Evolutionary conservation across 1,140 invertebrate species (phyloP).

Genomic region (Eciton burchellii): DNA sequence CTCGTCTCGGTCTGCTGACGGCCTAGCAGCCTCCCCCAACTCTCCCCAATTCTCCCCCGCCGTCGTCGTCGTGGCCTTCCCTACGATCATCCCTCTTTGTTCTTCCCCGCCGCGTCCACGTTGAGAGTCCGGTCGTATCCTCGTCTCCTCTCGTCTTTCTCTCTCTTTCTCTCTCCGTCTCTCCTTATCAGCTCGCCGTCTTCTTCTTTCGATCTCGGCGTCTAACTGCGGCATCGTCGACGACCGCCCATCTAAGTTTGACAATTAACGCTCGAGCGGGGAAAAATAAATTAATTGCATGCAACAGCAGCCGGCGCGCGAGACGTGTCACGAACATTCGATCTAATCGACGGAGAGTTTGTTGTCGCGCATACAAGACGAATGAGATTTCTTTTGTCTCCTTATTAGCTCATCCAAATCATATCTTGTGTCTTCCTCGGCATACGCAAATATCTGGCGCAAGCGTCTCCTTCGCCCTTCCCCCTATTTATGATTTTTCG

Average conservation of each 20-base stretch:
- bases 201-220: slow-evolving; percentile 52
- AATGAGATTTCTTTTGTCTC: slow-evolving; percentile 20
- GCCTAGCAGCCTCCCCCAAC: slow-evolving; percentile 60
- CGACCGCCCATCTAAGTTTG: slow-evolving; percentile 84
- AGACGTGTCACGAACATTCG: slow-evolving; percentile 74
- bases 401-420: no score
- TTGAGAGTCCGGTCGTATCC: slow-evolving; percentile 8
- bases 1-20: slow-evolving; percentile 45
- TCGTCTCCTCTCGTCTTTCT: not conserved
- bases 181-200: slow-evolving; percentile 39
- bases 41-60: not conserved
- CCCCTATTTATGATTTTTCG: not conserved
- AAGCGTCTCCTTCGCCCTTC: no score
- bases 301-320: slow-evolving; percentile 52
- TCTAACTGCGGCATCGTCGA: slow-evolving; percentile 69
- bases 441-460: no score
- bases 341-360: slow-evolving; percentile 59
- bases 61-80: slow-evolving; percentile 2
- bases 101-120: not conserved
- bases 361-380: not conserved
- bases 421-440: no score
- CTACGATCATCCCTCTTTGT: slow-evolving; percentile 20
- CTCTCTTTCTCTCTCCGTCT: slow-evolving; percentile 17
- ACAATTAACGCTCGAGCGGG: slow-evolving; percentile 80
- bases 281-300: slow-evolving; percentile 83